Conservation (phyloP, 2,888 invertebrate species). For the Pheosia gnoma region DNA sequence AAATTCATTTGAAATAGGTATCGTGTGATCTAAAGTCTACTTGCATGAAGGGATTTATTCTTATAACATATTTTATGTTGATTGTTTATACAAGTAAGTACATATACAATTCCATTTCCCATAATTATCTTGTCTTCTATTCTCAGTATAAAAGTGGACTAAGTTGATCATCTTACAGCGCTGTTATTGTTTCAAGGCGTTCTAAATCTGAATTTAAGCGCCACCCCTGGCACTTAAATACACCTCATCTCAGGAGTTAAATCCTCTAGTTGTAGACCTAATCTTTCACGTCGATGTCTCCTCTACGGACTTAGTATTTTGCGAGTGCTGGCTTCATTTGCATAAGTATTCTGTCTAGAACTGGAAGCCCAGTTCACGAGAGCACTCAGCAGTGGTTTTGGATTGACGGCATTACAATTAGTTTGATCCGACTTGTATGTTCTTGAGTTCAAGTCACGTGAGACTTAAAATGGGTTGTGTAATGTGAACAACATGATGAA, state of each 20-base stretch:
- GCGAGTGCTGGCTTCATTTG: slow-evolving; percentile 50
- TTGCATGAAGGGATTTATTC: background rate
- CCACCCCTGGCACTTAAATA: slow-evolving; percentile 24
- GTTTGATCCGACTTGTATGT: slow-evolving; percentile 12
- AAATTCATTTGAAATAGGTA: slow-evolving; percentile 2
- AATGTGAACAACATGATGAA: background rate
- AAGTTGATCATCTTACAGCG: too few relatives aligned
- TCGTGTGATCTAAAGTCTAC: background rate
- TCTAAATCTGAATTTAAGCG: background rate
- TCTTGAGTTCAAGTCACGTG: background rate
- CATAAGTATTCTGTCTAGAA: slow-evolving; percentile 58
- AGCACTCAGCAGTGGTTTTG: slow-evolving; percentile 23
- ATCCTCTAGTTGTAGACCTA: slow-evolving; percentile 45
- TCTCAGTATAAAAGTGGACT: too few relatives aligned
- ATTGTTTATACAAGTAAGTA: too few relatives aligned
- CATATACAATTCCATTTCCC: too few relatives aligned
- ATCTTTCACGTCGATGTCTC: slow-evolving; percentile 46
- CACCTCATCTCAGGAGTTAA: slow-evolving; percentile 39
- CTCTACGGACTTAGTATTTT: slow-evolving; percentile 33
- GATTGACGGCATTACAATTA: slow-evolving; percentile 20
- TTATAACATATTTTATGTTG: background rate
- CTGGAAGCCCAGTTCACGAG: slow-evolving; percentile 23
- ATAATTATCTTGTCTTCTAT: too few relatives aligned
- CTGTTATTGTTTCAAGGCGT: too few relatives aligned
- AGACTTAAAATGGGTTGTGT: background rate